Conservation (phyloP, 2,113 vertebrate genomes). For the Heloderma charlesbogerti region DNA sequence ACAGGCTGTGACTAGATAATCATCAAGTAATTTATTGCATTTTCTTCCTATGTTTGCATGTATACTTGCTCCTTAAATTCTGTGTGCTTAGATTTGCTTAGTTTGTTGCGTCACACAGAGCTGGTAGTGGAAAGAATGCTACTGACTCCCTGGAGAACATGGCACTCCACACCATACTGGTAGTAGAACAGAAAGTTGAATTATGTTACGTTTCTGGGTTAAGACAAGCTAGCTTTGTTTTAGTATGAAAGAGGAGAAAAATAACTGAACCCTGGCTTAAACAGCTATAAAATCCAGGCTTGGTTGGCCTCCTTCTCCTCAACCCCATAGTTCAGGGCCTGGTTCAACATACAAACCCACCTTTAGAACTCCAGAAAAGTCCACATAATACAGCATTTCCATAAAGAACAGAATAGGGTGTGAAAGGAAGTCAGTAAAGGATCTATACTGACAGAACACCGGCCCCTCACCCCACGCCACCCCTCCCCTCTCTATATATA, state of each 20-base stretch:
- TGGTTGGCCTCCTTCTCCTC: neutral
- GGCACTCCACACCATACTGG: neutral
- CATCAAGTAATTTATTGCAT: neutral
- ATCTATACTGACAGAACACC: neutral
- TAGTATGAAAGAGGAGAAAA: too few species aligned
- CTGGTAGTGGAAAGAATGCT: neutral
- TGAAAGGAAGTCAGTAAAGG: neutral
- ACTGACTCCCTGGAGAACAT: neutral
- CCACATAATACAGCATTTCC: neutral
- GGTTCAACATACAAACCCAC: neutral
- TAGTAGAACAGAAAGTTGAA: neutral
- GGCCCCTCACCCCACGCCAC: too few species aligned
- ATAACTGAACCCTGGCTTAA: neutral
- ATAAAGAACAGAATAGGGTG: neutral
- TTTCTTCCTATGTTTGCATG: neutral
- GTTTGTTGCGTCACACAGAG: neutral
- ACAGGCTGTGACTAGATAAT: neutral
- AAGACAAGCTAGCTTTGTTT: neutral
- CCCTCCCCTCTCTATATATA: too few species aligned
- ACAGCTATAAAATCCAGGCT: neutral
- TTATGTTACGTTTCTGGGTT: neutral
- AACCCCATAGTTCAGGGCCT: neutral
- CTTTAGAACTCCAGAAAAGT: neutral
- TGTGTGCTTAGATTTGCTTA: neutral
- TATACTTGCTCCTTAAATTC: neutral